phyloP scores from a whole-genome alignment of 2,797 vertebrate species.

The Cryptoblepharus egeriae region DNA sequence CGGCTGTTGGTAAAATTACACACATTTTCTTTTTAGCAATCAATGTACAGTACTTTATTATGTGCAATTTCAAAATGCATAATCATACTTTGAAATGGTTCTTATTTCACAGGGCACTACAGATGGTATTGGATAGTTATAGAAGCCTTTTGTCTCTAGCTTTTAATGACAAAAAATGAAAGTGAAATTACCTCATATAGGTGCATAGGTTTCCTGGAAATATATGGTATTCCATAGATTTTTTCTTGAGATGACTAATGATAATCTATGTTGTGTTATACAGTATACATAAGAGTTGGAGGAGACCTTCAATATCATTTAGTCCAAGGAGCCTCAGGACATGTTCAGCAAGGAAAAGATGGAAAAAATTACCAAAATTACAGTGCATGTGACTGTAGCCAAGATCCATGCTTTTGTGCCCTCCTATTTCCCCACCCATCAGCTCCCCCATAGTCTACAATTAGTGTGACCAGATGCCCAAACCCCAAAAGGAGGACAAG shows the following conservation, averaged over 20 bases:
- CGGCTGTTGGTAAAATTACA: conserved; percentile 14
- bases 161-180: not conserved
- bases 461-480: too few species aligned
- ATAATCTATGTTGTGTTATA: not conserved
- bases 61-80: conserved; percentile 38
- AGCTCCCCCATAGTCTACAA: too few species aligned
- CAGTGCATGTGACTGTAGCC: too few species aligned
- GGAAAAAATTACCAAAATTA: too few species aligned
- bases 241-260: not conserved
- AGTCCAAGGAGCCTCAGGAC: too few species aligned
- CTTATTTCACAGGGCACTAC: conserved; percentile 1
- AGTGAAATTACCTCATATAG: conserved; percentile 14
- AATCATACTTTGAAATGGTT: conserved; percentile 17
- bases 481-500: too few species aligned
- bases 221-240: not conserved
- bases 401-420: too few species aligned
- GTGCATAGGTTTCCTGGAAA: not conserved
- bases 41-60: conserved; percentile 29
- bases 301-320: too few species aligned
- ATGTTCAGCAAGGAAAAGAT: too few species aligned
- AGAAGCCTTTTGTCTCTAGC: not conserved
- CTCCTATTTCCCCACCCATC: too few species aligned
- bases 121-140: conserved; percentile 4
- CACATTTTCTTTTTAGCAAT: conserved; percentile 9
- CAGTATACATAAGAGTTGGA: not conserved